Evolutionary conservation across 2,797 vertebrate genomes (phyloP), one percentile per base, ranked within the genome.

Genomic region (Ptychadena robeensis): DNA sequence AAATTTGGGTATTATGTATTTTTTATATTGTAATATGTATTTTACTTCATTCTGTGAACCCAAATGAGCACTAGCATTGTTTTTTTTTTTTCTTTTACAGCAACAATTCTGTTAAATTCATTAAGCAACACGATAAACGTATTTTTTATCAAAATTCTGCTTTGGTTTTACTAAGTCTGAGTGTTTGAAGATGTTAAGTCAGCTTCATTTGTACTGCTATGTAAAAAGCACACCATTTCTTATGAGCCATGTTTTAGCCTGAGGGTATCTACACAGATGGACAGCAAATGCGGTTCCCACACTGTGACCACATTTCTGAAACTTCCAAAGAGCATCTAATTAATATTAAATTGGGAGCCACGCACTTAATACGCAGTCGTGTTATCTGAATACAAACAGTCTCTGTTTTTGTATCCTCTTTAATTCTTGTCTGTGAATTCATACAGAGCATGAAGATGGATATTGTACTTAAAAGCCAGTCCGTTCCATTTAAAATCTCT

Each of bases 21-120:
- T 63, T 71, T 80, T 64, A 68, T 40, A 70, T 61, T 79, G 76
- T 79, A 68, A 79, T 79, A 68, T 79, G 76, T 79, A 76, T 85
- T 78, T 28, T 81, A 53, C 76, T 68, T 63, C 44, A 8, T 68
- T 68, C 67, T 79, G 76, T 79, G 64, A 79, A 69, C 75, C 75
- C 75, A 78, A 78, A 78, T 53, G 30, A 79, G 65, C 76, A 69
- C 67, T 35, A 57, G 40, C 76, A 35, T 79, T 68, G 76, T 53
- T 35, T 68, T 77, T 53, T 53, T 53, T 35, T 68, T 77, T 53
- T 53, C 64, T 57, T 79, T 79, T 79, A 34, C 67, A 79, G 76
- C 44, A 59, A 79, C 40, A 59, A 57, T 67, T 68, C 64, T 79
- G 76, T 79, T 79, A 59, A 79, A 67, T 79, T 79, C 76, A 79